These are phyloP conservation scores for Hemiscyllium ocellatum DNA, from an alignment of 2,113 vertebrate genomes.

Conservation along the genomic window DNA sequence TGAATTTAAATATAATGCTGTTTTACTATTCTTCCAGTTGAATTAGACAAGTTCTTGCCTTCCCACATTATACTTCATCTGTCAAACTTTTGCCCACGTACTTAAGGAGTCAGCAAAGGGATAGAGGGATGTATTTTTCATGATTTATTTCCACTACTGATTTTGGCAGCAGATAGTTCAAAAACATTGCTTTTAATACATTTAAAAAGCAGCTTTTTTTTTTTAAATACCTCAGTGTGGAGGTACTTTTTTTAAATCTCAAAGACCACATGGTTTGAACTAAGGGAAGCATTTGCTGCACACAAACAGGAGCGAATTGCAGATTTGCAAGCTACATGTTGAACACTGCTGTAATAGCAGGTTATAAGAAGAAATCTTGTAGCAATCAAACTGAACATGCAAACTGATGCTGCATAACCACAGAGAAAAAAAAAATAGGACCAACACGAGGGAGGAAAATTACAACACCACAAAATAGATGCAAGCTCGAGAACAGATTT, in stretches of 20 bases:
- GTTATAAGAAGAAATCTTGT: neutral
- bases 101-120: no score
- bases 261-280: neutral
- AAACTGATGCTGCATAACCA: neutral
- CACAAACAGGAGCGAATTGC: neutral
- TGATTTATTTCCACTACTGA: no score
- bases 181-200: neutral
- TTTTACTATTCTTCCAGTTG: no score
- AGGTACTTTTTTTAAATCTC: neutral
- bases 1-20: no score
- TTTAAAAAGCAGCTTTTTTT: constrained; percentile 1
- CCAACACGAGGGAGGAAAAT: neutral
- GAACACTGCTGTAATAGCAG: neutral
- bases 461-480: neutral
- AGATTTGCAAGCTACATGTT: neutral
- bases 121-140: no score
- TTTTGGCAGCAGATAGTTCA: neutral
- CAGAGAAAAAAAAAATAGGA: neutral
- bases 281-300: neutral
- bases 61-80: no score
- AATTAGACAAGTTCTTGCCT: no score
- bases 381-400: neutral
- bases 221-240: neutral
- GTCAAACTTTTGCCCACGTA: no score
- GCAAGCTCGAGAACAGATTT: neutral